A percentile compares a stretch with the other conserved stretches of the same genome.
phyloP scores from a whole-genome alignment of 2,888 invertebrate genomes.

The Polyploca ridens region DNA sequence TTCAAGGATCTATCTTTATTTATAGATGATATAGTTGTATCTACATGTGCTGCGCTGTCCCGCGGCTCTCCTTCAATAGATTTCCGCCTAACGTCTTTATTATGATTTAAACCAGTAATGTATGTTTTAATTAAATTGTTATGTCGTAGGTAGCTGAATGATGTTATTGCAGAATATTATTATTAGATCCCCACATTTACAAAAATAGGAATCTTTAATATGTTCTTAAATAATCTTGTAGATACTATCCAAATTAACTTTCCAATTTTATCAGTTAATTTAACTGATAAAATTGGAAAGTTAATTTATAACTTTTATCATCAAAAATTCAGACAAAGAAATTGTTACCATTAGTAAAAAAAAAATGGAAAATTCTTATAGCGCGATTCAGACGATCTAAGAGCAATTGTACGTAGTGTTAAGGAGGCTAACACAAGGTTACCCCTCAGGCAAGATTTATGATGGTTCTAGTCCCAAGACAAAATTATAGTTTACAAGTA shows the following conservation, averaged over 20 bases:
- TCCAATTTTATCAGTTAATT: too few relatives aligned
- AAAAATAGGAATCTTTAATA: too few relatives aligned
- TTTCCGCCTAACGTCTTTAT: constrained; percentile 5
- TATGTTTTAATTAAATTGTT: background rate
- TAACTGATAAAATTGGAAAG: too few relatives aligned
- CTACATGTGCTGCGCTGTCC: background rate
- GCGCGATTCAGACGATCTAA: background rate
- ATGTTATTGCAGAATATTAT: background rate
- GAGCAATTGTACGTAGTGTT: background rate
- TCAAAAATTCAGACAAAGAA: too few relatives aligned
- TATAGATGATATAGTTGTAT: constrained; percentile 11
- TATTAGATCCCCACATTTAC: too few relatives aligned
- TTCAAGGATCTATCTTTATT: constrained; percentile 19
- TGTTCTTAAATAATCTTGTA: too few relatives aligned
- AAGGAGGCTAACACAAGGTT: constrained; percentile 5
- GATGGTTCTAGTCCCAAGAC: constrained; percentile 3
- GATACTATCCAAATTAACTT: too few relatives aligned
- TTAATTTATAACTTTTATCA: too few relatives aligned
- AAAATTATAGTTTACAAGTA: constrained; percentile 11
- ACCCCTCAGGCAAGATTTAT: constrained; percentile 9
- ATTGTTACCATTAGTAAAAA: too few relatives aligned
- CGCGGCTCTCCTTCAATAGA: constrained; percentile 4
- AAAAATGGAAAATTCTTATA: background rate
- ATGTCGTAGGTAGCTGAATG: too few relatives aligned
- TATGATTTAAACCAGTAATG: background rate